Evolutionary conservation across 2,113 vertebrate genomes (phyloP).

Genomic region (Corythaeola cristata): DNA sequence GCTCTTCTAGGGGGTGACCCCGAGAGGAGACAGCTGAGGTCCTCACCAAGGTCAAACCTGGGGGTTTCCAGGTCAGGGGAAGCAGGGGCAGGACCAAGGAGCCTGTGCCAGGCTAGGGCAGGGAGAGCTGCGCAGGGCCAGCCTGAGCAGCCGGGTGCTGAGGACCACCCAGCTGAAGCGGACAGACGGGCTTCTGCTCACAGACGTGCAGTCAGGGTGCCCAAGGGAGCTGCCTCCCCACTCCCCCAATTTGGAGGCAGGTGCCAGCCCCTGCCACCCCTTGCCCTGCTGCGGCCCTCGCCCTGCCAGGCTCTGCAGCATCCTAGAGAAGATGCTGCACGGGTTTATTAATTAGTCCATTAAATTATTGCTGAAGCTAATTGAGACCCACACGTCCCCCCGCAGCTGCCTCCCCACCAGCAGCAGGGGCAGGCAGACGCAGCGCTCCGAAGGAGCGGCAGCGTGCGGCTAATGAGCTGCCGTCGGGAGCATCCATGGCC

Average conservation of each 20-base stretch:
- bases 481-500: neutral
- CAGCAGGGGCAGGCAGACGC: neutral
- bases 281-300: neutral
- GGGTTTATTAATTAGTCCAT: neutral
- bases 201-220: rapidly evolving
- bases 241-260: neutral
- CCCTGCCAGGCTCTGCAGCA: neutral
- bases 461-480: neutral
- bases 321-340: neutral
- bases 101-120: rapidly evolving
- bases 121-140: neutral
- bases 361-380: neutral
- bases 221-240: neutral
- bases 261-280: neutral
- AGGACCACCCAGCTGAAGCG: rapidly evolving
- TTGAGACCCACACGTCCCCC: neutral
- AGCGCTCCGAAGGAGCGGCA: rapidly evolving
- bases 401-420: neutral
- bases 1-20: neutral
- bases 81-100: neutral
- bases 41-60: no score
- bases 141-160: neutral
- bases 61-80: no score
- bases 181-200: neutral
- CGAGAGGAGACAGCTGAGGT: rapidly evolving